Conservation (phyloP, 2,797 vertebrate species). For the Psittacula echo region DNA sequence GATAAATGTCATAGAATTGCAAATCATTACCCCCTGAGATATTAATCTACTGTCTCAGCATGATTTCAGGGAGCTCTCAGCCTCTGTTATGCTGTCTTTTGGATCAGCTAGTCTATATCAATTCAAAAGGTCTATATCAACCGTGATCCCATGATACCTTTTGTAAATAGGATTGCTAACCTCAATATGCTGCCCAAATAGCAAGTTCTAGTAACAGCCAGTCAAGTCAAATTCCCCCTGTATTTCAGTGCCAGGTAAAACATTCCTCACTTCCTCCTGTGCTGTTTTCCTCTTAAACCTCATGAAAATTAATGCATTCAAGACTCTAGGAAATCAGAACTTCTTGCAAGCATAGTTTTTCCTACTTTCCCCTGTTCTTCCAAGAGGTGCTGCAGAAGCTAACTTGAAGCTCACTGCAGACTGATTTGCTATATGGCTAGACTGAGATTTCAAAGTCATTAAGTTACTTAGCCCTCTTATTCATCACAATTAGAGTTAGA, state of each 20-base stretch:
- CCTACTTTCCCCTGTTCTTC: not conserved
- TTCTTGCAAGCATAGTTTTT: not conserved
- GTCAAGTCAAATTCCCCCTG: not conserved
- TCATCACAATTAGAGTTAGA: not conserved
- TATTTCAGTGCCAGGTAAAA: not conserved
- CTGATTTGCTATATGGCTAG: not conserved
- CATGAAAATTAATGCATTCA: not conserved
- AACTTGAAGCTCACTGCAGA: not conserved
- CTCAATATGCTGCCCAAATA: slow-evolving; percentile 24
- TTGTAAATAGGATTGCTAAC: slow-evolving; percentile 56
- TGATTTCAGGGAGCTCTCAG: not conserved
- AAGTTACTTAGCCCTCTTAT: not conserved
- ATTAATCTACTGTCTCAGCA: not conserved
- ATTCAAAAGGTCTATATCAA: slow-evolving; percentile 23
- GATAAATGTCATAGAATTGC: not conserved
- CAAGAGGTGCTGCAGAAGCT: not conserved
- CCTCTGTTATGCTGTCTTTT: not conserved
- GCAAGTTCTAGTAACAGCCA: slow-evolving; percentile 4
- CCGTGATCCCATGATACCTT: not conserved
- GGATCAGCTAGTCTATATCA: slow-evolving; percentile 29
- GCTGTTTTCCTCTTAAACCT: not conserved
- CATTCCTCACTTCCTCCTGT: not conserved
- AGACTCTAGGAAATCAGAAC: not conserved
- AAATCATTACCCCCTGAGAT: not conserved
- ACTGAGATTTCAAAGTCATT: not conserved